These are phyloP conservation scores for Pristionchus entomophagus DNA, from an alignment of 2,888 invertebrate genomes.

Conservation along the genomic window DNA sequence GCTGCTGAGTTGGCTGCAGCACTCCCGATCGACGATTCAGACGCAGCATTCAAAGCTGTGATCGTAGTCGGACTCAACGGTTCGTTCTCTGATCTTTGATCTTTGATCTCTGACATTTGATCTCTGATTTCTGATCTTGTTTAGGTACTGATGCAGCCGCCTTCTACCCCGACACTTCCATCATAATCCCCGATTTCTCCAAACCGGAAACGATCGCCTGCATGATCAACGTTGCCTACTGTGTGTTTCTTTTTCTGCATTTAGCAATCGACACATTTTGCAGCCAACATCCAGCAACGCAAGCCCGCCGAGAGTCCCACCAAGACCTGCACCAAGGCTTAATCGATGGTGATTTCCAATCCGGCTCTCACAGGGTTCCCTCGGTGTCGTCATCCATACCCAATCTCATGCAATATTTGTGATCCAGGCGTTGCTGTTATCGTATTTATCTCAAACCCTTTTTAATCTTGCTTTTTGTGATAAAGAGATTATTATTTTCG, in stretches of 20 bases:
- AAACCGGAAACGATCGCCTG: not conserved
- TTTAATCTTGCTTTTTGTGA: too few relatives aligned
- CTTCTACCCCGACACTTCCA: not conserved
- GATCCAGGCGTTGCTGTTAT: too few relatives aligned
- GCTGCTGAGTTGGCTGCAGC: not conserved
- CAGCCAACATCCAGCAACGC: conserved; percentile 24
- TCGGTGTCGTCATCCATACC: too few relatives aligned
- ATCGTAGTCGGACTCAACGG: not conserved
- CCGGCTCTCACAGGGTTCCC: too few relatives aligned
- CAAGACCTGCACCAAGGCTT: not conserved
- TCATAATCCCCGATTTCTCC: not conserved
- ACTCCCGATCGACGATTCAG: not conserved
- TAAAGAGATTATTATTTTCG: too few relatives aligned
- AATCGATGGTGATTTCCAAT: not conserved
- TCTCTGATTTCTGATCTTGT: not conserved
- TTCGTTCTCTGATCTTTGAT: not conserved
- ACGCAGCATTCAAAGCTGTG: not conserved
- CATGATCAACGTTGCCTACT: not conserved
- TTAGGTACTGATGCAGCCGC: not conserved
- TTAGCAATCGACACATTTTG: not conserved
- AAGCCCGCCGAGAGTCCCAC: not conserved
- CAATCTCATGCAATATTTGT: too few relatives aligned
- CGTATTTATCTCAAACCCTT: too few relatives aligned
- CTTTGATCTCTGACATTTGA: too few relatives aligned
- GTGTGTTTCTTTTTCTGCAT: not conserved